Conservation (phyloP, 2,797 vertebrate species). For the Dromococcyx pavoninus region DNA sequence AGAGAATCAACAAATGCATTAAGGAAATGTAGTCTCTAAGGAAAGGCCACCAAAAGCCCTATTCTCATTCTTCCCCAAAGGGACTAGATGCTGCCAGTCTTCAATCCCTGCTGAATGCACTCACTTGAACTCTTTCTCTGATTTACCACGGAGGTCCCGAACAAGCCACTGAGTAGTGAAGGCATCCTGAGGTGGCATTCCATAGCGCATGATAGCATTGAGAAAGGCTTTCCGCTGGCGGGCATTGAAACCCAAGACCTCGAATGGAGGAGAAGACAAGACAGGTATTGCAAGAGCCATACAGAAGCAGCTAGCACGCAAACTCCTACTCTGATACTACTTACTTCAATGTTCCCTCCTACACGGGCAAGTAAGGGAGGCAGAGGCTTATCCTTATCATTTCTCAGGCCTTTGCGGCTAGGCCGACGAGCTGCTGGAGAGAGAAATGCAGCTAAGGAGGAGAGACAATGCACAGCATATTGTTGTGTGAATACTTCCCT, state of each 20-base stretch:
- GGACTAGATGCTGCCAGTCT: no score
- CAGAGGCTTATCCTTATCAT: conserved; percentile 96
- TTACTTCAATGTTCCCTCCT: conserved; percentile 97
- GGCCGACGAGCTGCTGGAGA: conserved; percentile 87
- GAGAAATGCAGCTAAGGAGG: conserved; percentile 27
- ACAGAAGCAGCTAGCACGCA: background rate
- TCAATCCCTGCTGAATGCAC: background rate
- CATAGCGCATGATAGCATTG: conserved; percentile 98
- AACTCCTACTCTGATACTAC: background rate
- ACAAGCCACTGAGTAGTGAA: conserved; percentile 99
- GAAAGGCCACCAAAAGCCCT: background rate
- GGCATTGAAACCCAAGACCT: conserved; percentile 97
- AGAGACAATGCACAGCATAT: background rate
- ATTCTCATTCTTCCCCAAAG: background rate
- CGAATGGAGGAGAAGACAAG: background rate
- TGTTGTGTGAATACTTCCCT: background rate
- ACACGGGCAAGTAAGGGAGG: conserved; percentile 96
- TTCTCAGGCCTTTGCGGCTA: conserved; percentile 93
- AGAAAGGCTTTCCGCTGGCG: conserved; percentile 97
- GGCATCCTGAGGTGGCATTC: conserved; percentile 98
- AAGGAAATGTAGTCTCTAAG: background rate
- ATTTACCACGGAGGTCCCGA: conserved; percentile 94
- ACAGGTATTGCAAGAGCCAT: background rate
- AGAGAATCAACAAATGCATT: background rate
- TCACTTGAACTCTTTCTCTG: conserved; percentile 98